Conservation (phyloP, 2,888 invertebrate genomes). For the Incurvaria masculella region DNA sequence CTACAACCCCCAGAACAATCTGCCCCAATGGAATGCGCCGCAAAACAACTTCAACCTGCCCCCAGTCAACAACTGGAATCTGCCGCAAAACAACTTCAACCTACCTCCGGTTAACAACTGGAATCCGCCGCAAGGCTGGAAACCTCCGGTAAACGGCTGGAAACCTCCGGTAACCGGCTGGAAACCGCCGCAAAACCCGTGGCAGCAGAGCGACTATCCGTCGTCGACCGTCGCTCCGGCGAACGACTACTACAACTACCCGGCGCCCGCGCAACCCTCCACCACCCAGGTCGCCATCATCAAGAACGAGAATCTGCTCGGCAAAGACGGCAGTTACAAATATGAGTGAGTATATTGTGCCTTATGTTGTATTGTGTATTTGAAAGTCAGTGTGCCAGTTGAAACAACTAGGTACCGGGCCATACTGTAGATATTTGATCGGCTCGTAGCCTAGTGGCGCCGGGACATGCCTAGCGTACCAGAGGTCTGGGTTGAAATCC, state of each 20-base stretch:
- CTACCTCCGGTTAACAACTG: slow-evolving; percentile 17
- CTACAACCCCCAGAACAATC: neutral
- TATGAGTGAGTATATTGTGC: slow-evolving; percentile 44
- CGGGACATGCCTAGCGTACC: no score
- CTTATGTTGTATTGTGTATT: neutral
- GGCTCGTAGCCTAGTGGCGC: no score
- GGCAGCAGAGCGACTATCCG: slow-evolving; percentile 16
- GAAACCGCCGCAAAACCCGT: slow-evolving; percentile 19
- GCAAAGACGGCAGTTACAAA: slow-evolving; percentile 49
- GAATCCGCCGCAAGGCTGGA: slow-evolving; percentile 18
- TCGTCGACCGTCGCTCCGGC: slow-evolving; percentile 18
- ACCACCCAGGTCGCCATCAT: slow-evolving; percentile 39
- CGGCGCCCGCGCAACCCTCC: slow-evolving; percentile 10
- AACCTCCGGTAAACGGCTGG: slow-evolving; percentile 18
- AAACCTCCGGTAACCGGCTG: slow-evolving; percentile 18
- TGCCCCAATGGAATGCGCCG: slow-evolving; percentile 6
- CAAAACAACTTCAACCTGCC: slow-evolving; percentile 15
- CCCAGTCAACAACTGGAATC: slow-evolving; percentile 10
- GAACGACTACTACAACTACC: neutral
- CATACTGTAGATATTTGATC: no score
- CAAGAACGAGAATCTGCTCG: slow-evolving; percentile 41
- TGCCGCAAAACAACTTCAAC: slow-evolving; percentile 15
- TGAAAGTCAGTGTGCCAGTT: neutral
- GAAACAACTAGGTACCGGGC: neutral
- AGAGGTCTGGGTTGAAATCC: no score